A percentile compares a stretch with the other conserved stretches of the same genome.
phyloP scores from a whole-genome alignment of 35 echinoderm and acorn worm species.

The Apostichopus parvimensis region DNA sequence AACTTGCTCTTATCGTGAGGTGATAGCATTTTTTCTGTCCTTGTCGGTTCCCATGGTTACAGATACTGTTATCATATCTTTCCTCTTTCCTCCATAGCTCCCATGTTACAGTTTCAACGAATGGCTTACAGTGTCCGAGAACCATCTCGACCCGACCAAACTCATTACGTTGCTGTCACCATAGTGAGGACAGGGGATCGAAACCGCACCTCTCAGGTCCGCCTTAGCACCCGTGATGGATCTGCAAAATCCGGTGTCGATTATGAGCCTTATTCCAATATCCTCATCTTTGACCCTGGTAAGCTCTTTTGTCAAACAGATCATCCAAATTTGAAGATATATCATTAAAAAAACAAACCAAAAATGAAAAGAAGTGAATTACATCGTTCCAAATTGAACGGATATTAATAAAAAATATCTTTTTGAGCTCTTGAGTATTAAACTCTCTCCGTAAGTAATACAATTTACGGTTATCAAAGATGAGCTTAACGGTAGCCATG shows the following conservation, averaged over 20 bases:
- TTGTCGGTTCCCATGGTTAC: background rate
- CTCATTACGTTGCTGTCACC: constrained; percentile 66
- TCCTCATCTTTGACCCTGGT: constrained; percentile 89
- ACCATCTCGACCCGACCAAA: constrained; percentile 64
- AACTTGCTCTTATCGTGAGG: background rate
- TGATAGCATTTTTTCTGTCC: background rate
- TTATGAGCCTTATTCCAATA: constrained; percentile 90
- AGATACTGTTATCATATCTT: background rate
- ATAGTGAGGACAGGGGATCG: constrained; percentile 92
- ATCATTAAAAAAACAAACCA: too few relatives aligned
- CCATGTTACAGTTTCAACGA: constrained; percentile 86
- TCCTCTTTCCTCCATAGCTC: constrained; percentile 53
- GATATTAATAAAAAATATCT: too few relatives aligned
- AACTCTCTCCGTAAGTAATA: too few relatives aligned
- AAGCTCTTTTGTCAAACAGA: background rate
- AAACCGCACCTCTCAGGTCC: constrained; percentile 85
- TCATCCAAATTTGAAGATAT: background rate
- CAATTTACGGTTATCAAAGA: too few relatives aligned
- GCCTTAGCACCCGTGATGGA: constrained; percentile 89
- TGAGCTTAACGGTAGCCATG: too few relatives aligned
- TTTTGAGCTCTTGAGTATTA: too few relatives aligned
- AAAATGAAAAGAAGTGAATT: background rate
- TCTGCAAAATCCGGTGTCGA: constrained; percentile 96
- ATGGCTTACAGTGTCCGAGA: constrained; percentile 96
- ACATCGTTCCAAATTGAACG: too few relatives aligned